phyloP scores from a whole-genome alignment of 2,113 vertebrate genomes.

The Taurulus bubalis region DNA sequence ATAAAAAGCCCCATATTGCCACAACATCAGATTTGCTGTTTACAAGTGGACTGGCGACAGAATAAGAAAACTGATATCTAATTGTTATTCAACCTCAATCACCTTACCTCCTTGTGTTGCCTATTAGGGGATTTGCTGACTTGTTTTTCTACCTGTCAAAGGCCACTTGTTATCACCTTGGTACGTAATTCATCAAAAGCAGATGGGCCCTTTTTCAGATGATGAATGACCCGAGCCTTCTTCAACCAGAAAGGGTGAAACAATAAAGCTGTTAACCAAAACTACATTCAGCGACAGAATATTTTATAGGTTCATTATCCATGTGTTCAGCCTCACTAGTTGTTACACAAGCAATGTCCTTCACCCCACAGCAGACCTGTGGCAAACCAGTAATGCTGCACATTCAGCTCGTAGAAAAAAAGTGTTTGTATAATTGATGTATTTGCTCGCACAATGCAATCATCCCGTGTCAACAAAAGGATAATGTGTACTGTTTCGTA shows the following conservation, averaged over 20 bases:
- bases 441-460: conserved; percentile 41
- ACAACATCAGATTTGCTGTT: not conserved
- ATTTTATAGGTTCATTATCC: conserved; percentile 71
- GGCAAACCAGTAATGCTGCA: conserved; percentile 28
- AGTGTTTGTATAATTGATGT: conserved; percentile 33
- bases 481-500: conserved; percentile 9
- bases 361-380: conserved; percentile 40
- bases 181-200: conserved; percentile 52
- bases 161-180: conserved; percentile 54
- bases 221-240: conserved; percentile 38
- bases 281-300: conserved; percentile 20
- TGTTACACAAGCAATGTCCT: conserved; percentile 44
- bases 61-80: not conserved
- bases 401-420: not conserved
- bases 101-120: not conserved
- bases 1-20: not conserved
- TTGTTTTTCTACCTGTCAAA: conserved; percentile 49
- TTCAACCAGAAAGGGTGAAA: conserved; percentile 51
- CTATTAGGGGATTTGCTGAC: conserved; percentile 33
- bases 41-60: not conserved
- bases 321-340: conserved; percentile 47
- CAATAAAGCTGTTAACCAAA: conserved; percentile 58
- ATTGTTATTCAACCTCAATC: conserved; percentile 34
- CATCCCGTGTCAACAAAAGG: conserved; percentile 34
- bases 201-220: conserved; percentile 34